phyloP scores from a whole-genome alignment of 2,113 vertebrate species.

The Xiphophorus hellerii region DNA sequence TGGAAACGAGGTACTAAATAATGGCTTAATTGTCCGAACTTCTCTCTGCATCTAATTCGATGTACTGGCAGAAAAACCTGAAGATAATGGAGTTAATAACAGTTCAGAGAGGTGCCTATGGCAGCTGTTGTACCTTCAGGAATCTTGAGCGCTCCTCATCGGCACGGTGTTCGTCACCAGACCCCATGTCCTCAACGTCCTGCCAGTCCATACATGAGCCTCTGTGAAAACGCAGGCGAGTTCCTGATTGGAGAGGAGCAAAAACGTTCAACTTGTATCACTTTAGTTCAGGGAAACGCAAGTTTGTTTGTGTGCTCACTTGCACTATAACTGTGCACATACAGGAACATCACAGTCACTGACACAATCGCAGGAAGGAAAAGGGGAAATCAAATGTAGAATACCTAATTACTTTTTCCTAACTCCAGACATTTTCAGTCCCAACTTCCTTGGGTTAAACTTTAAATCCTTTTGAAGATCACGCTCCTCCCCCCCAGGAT shows the following conservation, averaged over 20 bases:
- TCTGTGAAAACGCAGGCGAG: constrained; percentile 90
- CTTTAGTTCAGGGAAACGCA: not conserved
- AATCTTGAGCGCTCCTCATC: constrained; percentile 74
- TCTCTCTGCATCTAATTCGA: too few relatives aligned
- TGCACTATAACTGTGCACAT: not conserved
- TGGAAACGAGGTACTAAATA: too few relatives aligned
- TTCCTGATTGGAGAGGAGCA: constrained; percentile 77
- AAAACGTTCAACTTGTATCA: too few relatives aligned
- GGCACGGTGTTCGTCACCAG: constrained; percentile 71
- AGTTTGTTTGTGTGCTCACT: not conserved
- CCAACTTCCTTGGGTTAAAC: too few relatives aligned
- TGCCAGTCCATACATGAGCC: constrained; percentile 87
- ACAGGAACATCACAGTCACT: not conserved
- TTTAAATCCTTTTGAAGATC: too few relatives aligned
- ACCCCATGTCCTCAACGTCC: constrained; percentile 89
- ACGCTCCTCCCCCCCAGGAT: not conserved
- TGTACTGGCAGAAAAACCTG: too few relatives aligned
- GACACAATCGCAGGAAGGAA: not conserved
- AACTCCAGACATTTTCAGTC: too few relatives aligned
- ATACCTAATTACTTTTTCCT: too few relatives aligned
- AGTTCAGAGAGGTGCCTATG: too few relatives aligned
- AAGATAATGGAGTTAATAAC: too few relatives aligned
- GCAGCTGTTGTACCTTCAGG: constrained; percentile 51
- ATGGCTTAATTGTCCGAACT: too few relatives aligned
- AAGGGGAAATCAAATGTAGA: not conserved